Base-by-base conservation (phyloP, 2,113 vertebrate genomes). In the Notarius lentiginosus region DNA sequence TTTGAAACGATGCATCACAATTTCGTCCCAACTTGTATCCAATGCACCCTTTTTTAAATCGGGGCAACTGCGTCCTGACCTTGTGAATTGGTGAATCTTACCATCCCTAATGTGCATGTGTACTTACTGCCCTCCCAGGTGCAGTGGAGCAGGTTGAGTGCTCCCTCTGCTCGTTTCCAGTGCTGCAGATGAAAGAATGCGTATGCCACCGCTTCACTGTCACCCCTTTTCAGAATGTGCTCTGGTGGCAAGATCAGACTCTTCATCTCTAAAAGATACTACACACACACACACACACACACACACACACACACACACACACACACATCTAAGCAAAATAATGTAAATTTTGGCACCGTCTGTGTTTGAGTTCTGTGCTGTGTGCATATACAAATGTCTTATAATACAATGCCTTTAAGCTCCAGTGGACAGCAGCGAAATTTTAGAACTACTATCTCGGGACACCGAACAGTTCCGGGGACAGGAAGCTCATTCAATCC, bases 221-320 rank as follows among this genome's bases (percentile, higher is more conserved):
- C 98, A 27, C 98, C 98, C 68, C 98, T 96, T 89, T 99, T 99
- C 94, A 99, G 91, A 93, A 99, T 99, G 91, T 99, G 98, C 90
- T 99, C 98, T 90, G 98, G 98, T 91, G 98, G 98, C 90, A 99
- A 95, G 93, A 99, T 98, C 79, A 99, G 94, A 94, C 98, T 99
- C 93, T 99, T 99, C 98, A 99, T 99, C 94, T 99, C 98, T 93
- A 99, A 94, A 90, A 99, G 96, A 93, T 99, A 99, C 98, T 99
- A 88, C 2, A 93, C 90, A 18, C 30, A 84, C 34, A n/a, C n/a
- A 90, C 17, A 89, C 60, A 84, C 27, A 87, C 15, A 86, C 22
- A 55, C 47, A 84, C 2, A 41, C 6, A 66, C 24, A 65, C 18
- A 51, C 11, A 30, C 30, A 30, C 30, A 41, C 24, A 11, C 27